These are phyloP conservation scores for Neotoxoptera formosana DNA, from an alignment of 1,140 invertebrate species.

Conservation along the genomic window DNA sequence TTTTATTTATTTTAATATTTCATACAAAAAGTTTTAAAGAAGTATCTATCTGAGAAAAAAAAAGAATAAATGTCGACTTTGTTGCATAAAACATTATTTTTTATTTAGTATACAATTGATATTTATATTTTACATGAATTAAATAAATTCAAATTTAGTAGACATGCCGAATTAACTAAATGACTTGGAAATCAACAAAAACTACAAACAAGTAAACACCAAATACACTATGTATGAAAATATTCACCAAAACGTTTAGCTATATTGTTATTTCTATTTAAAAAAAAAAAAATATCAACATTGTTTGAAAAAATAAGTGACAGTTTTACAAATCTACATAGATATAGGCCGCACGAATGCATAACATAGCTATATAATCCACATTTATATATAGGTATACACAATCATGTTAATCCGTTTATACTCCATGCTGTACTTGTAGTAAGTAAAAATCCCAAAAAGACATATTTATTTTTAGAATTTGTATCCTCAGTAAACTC, in stretches of 20 bases:
- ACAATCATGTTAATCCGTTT: not conserved
- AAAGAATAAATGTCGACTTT: not conserved
- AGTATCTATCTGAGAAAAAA: not conserved
- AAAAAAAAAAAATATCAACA: not conserved
- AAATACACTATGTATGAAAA: not conserved
- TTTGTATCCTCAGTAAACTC: not conserved
- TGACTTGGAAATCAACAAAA: not conserved
- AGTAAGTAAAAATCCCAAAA: not conserved
- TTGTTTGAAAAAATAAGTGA: not conserved
- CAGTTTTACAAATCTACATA: not conserved
- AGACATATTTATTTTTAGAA: not conserved
- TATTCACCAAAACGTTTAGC: not conserved
- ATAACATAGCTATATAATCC: not conserved
- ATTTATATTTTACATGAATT: not conserved
- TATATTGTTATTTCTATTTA: not conserved
- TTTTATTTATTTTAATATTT: not conserved
- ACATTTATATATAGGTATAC: not conserved
- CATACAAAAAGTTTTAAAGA: not conserved
- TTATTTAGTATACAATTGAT: not conserved
- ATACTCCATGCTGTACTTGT: not conserved
- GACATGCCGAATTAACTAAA: not conserved
- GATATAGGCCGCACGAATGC: not conserved
- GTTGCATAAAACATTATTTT: not conserved
- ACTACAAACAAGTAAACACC: not conserved
- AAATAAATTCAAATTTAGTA: not conserved